Evolutionary conservation across 2,888 invertebrate genomes (phyloP), one percentile per base, ranked within the genome.

Genomic region (Tenthredo scrophulariae): DNA sequence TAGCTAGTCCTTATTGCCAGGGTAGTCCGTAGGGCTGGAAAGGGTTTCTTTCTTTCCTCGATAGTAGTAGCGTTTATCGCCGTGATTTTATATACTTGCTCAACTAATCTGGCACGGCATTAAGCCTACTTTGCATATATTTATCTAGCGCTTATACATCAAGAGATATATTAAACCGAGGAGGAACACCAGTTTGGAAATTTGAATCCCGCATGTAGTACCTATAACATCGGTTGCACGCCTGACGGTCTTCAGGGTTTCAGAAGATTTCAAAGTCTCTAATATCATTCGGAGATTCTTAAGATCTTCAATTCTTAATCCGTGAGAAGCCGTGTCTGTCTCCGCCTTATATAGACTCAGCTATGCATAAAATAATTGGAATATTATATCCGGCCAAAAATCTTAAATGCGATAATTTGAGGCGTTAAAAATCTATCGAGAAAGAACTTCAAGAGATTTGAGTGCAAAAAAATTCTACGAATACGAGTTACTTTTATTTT

Each of bases 101-200:
- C 37, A 62, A 50, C 80, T 37, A 80, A 80, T 80, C 37, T 80
- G 80, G 62, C 58, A 80, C 58, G 80, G 58, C 58, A 80, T 62
- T 80, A 62, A 80, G 80, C 80, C 72, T 80, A 15, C 80, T 80
- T 80, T 80, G 62, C 80, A 80, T 80, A 62, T 80, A 80, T 62
- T 80, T 80, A 62, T 50, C 80, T 62, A 62, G 26, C 62, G 10
- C 26, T 62, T 62, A 62, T 62, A 62, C 26, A 62, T 62, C 62
- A 13, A 26, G 26, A 80, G 18, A 77, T n/a, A 62, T 80, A 80
- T 80, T 26, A 62, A 62, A 80, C 22, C 40, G 58, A 22, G 40
- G 37, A 29, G 80, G 40, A 33, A 72, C 29, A 50, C 0, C 15
- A 54, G 79, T 58, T 58, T 58, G 29, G 79, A n/a, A 79, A 58